These are phyloP conservation scores for Lissocephala sabroskyi DNA, from an alignment of 2,888 invertebrate species.

Conservation along the genomic window DNA sequence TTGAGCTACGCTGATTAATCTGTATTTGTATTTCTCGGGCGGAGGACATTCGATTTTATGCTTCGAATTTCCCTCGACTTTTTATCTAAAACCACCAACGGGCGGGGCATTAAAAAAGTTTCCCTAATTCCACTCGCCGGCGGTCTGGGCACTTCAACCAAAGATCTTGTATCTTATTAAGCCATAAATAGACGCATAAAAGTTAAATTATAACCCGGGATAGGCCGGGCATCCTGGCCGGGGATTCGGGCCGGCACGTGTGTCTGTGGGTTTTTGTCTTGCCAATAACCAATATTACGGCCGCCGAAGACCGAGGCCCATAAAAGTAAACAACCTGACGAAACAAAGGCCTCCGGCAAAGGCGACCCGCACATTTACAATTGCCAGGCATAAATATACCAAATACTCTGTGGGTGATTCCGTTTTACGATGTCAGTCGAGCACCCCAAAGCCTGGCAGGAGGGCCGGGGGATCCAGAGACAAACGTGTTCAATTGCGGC, in stretches of 20 bases:
- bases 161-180: conserved; percentile 44
- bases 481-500: conserved; percentile 63
- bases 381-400: conserved; percentile 51
- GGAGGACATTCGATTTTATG: too few species aligned
- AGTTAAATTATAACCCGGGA: conserved; percentile 49
- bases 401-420: conserved; percentile 49
- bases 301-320: conserved; percentile 45
- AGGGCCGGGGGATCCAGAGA: conserved; percentile 16
- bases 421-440: conserved; percentile 41
- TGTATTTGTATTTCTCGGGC: too few species aligned
- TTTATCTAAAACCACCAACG: too few species aligned
- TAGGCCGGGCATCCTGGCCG: conserved; percentile 9
- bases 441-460: neutral
- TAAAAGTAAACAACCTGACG: conserved; percentile 54
- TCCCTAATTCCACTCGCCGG: too few species aligned
- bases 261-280: conserved; percentile 23
- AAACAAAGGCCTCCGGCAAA: conserved; percentile 27
- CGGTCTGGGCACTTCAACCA: neutral
- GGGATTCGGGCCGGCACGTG: conserved; percentile 6
- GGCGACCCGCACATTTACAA: conserved; percentile 48
- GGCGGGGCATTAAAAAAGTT: too few species aligned
- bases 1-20: too few species aligned
- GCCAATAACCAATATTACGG: conserved; percentile 58
- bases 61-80: too few species aligned
- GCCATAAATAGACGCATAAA: conserved; percentile 57